Conservation (phyloP, 2,888 invertebrate genomes). For the Candidula unifasciata region DNA sequence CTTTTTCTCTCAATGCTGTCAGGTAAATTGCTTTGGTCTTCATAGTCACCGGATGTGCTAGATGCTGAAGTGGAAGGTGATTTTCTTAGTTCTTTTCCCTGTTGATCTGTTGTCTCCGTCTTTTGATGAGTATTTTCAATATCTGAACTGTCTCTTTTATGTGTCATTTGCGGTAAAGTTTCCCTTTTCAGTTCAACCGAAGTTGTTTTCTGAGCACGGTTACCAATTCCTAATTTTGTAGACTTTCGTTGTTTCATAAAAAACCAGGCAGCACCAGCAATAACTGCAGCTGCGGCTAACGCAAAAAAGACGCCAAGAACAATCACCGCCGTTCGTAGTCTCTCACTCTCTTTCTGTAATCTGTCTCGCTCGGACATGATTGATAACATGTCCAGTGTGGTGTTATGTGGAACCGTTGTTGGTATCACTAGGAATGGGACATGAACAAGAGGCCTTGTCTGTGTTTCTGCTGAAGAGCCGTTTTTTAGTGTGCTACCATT, state of each 20-base stretch:
- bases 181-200: background rate
- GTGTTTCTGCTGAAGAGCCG: background rate
- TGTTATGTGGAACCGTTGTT: background rate
- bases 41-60: background rate
- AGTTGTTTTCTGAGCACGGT: background rate
- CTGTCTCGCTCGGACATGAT: background rate
- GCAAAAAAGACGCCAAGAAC: background rate
- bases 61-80: background rate
- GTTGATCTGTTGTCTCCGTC: background rate
- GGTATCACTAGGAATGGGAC: too few species aligned
- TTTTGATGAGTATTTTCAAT: background rate
- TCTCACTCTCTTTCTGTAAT: background rate
- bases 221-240: background rate
- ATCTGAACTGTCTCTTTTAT: background rate
- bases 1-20: background rate
- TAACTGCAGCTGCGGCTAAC: background rate
- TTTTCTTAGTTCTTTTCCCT: background rate
- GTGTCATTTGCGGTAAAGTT: background rate
- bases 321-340: background rate
- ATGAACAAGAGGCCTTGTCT: too few species aligned
- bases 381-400: background rate
- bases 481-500: background rate
- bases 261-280: background rate
- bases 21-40: background rate
- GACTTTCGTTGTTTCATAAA: background rate